Evolutionary conservation across 2,113 vertebrate species (phyloP), one percentile per base, ranked within the genome.

Genomic region (Nothobranchius kuhntae): DNA sequence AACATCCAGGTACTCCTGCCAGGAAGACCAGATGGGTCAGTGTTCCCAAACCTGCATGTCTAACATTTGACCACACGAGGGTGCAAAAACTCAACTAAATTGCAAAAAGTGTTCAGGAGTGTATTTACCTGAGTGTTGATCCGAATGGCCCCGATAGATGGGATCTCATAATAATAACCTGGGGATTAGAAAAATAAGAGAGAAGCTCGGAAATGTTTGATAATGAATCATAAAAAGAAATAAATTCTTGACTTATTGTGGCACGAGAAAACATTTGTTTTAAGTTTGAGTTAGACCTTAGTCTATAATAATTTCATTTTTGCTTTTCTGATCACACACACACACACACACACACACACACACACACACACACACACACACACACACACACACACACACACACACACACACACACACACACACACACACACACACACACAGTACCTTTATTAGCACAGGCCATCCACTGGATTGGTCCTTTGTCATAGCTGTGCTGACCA

Each of bases 91-190:
- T 55, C 64, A 73, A 30, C 1, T 24, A 47, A 7, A 52, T 53
- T 30, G 30, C 30, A 30, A 4, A 30, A 30, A 30, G 30, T 1
- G 30, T 30, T 30, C 30, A 30, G 61, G 17, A n/a, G 30, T 30
- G 14, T 54, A 13, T 67, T 71, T 91, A 98, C 96, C 95, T 99
- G 97, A 61, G 97, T 99, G 87, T 98, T 99, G 82, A 99, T 94
- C 88, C 97, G 93, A 90, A 98, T 99, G 57, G 97, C 97, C 75
- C 97, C 97, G 87, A 98, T 98, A 14, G 96, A 98, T 0, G 97
- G 97, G 75, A 98, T 99, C 93, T 98, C 97, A 89, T 98, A 99
- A 87, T 97, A 99, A 85, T 96, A 98, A 60, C 97, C 97, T 99
- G 73, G 85, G 90, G 91, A 44, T 87, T 14, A 84, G 9, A 61